Evolutionary conservation across 2,113 vertebrate genomes (phyloP).

Genomic region (Emydura subglobosa): DNA sequence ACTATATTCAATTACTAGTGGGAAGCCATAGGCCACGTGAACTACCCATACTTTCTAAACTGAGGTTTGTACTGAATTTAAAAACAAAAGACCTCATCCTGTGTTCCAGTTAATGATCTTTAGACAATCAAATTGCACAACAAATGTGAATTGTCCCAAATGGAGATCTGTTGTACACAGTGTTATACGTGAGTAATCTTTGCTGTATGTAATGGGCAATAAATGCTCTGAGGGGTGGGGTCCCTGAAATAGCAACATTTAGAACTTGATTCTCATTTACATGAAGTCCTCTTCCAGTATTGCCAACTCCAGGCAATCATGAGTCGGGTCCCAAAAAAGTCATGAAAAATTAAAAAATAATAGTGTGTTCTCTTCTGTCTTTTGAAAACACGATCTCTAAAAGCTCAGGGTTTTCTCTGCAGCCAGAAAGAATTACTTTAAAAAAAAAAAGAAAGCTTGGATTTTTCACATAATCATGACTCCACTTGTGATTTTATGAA

Average conservation of each 20-base stretch:
- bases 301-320: not conserved
- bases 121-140: not conserved
- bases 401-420: not conserved
- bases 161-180: not conserved
- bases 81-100: not conserved
- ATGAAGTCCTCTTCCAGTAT: not conserved
- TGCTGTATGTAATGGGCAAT: not conserved
- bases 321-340: not conserved
- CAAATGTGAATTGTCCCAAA: not conserved
- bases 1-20: not conserved
- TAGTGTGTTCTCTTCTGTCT: not conserved
- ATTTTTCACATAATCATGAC: not conserved
- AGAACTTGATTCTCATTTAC: not conserved
- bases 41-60: not conserved
- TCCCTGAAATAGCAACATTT: not conserved
- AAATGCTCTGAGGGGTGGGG: not conserved
- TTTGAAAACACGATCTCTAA: not conserved
- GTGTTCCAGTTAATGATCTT: not conserved
- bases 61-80: fast-evolving
- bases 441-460: not conserved
- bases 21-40: not conserved
- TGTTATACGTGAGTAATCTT: not conserved
- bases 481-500: not conserved
- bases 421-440: not conserved
- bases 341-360: not conserved